Evolutionary conservation across 2,113 vertebrate species (phyloP).

Genomic region (Orcinus orca): DNA sequence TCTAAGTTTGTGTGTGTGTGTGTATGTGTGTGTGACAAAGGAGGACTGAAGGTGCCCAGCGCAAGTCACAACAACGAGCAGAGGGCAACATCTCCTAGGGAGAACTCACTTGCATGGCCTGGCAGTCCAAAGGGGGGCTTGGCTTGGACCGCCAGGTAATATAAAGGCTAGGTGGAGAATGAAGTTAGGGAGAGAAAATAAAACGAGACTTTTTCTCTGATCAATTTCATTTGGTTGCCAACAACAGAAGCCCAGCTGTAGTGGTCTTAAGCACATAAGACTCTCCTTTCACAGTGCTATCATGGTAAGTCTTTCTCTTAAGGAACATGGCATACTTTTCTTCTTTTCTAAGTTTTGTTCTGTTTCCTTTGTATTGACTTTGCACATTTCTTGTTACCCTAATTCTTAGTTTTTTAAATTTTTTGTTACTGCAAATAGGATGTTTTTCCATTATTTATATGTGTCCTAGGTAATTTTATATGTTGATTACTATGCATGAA

Average conservation of each 20-base stretch:
- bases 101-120: not conserved
- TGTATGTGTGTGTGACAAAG: not conserved
- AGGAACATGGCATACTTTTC: not conserved
- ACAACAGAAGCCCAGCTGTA: not conserved
- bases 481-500: not conserved
- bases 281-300: not conserved
- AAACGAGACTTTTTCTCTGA: not conserved
- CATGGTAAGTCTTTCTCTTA: not conserved
- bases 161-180: not conserved
- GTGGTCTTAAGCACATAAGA: not conserved
- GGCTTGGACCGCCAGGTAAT: not conserved
- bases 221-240: not conserved
- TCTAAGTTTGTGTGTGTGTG: not conserved
- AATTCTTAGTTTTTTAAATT: not conserved
- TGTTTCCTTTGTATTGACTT: not conserved
- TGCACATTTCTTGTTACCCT: not conserved
- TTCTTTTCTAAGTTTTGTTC: slow-evolving; percentile 6
- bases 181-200: slow-evolving; percentile 10
- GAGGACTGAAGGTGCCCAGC: not conserved
- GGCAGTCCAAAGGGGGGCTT: not conserved
- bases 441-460: not conserved
- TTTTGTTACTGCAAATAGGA: not conserved
- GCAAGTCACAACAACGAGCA: not conserved
- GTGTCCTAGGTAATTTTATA: not conserved
- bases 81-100: not conserved